These are phyloP conservation scores for Peromyscus maniculatus DNA, from an alignment of 2,113 vertebrate genomes.

Conservation along the genomic window DNA sequence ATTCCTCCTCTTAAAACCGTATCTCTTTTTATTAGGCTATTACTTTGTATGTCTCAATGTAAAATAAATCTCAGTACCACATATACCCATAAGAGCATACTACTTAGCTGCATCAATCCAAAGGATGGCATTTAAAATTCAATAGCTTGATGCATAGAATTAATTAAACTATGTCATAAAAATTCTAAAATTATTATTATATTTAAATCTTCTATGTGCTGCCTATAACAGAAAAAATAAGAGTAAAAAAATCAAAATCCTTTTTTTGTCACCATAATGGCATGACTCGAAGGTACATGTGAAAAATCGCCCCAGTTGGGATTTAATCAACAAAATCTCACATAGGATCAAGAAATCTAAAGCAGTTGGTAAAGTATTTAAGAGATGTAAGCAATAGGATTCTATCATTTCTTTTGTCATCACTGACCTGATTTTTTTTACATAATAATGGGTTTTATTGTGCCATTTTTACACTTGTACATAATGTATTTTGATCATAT, in stretches of 20 bases:
- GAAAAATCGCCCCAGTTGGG: neutral
- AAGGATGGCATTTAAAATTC: slow-evolving; percentile 57
- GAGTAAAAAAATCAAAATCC: neutral
- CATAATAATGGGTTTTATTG: too few species aligned
- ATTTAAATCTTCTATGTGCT: slow-evolving; percentile 17
- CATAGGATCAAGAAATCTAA: neutral
- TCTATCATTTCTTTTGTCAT: too few species aligned
- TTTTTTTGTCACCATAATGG: neutral
- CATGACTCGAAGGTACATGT: neutral
- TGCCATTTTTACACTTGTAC: too few species aligned
- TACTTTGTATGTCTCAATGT: slow-evolving; percentile 42
- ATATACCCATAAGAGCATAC: slow-evolving; percentile 5
- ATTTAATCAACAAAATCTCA: neutral
- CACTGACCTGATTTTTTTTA: neutral
- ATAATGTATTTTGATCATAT: too few species aligned
- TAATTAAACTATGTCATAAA: slow-evolving; percentile 72
- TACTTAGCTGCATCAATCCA: slow-evolving; percentile 51
- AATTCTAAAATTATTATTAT: slow-evolving; percentile 60
- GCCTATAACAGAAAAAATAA: slow-evolving; percentile 46
- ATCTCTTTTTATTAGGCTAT: slow-evolving; percentile 68
- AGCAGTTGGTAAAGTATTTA: neutral
- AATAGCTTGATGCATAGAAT: slow-evolving; percentile 39
- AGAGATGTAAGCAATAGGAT: neutral
- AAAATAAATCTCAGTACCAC: slow-evolving; percentile 72
- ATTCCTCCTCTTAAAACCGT: slow-evolving; percentile 57